These are phyloP conservation scores for Hemicordylus capensis DNA, from an alignment of 2,113 vertebrate species.

Conservation along the genomic window DNA sequence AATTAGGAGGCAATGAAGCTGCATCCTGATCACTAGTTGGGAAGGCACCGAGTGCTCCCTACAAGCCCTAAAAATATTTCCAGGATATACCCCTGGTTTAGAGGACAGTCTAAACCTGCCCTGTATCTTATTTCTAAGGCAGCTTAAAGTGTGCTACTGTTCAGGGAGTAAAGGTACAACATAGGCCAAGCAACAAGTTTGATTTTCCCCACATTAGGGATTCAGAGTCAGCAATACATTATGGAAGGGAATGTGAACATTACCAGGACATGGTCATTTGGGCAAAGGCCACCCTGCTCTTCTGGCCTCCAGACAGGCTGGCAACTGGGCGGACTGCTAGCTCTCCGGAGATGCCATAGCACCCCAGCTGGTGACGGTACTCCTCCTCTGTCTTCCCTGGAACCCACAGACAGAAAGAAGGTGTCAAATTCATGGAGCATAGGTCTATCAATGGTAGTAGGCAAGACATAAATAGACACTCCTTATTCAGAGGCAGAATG, in stretches of 20 bases:
- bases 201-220: neutral
- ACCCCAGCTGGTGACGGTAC: slow-evolving; percentile 95
- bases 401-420: neutral
- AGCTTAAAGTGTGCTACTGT: neutral
- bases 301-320: slow-evolving; percentile 96
- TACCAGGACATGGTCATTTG: slow-evolving; percentile 99
- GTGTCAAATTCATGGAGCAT: too few relatives aligned
- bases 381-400: slow-evolving; percentile 93
- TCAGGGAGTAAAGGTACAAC: neutral
- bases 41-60: too few relatives aligned
- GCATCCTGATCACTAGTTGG: too few relatives aligned
- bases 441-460: neutral
- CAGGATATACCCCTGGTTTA: too few relatives aligned
- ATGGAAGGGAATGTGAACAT: slow-evolving; percentile 30
- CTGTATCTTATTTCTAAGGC: neutral
- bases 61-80: too few relatives aligned
- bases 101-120: too few relatives aligned
- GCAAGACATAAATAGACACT: neutral
- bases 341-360: slow-evolving; percentile 93
- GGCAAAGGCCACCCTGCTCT: slow-evolving; percentile 96
- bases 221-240: neutral
- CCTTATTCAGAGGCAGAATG: too few relatives aligned
- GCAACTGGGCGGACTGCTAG: slow-evolving; percentile 91
- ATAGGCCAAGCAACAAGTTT: neutral
- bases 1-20: too few relatives aligned